A percentile compares a stretch with the other conserved stretches of the same genome.
Evolutionary conservation across 2,797 vertebrate genomes (phyloP).

Genomic region (Manis javanica): DNA sequence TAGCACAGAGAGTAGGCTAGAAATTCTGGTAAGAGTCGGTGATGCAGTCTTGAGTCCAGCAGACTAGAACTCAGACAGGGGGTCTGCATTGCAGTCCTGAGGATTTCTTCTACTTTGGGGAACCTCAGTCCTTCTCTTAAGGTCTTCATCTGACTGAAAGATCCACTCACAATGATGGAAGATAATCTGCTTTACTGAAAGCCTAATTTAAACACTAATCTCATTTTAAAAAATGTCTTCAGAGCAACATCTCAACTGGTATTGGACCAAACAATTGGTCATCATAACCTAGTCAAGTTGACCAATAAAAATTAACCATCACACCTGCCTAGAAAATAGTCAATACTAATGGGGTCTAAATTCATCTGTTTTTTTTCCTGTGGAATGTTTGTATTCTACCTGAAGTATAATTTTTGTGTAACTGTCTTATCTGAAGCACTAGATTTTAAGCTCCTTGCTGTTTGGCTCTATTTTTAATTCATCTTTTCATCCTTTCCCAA

Average conservation of each 20-base stretch:
- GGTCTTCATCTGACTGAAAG: not conserved
- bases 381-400: not conserved
- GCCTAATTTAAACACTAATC: not conserved
- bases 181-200: not conserved
- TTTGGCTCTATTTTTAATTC: not conserved
- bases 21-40: not conserved
- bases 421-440: not conserved
- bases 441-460: not conserved
- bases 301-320: not conserved
- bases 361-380: not conserved
- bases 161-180: not conserved
- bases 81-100: not conserved
- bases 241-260: not conserved
- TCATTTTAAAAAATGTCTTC: not conserved
- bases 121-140: not conserved
- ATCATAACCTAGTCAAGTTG: not conserved
- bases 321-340: not conserved
- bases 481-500: not conserved
- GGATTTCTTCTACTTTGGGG: not conserved
- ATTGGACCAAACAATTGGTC: not conserved
- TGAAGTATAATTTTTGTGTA: not conserved
- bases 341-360: not conserved
- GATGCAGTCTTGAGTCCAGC: not conserved
- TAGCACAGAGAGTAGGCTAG: not conserved
- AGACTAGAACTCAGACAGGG: not conserved